These are phyloP conservation scores for Chinchilla lanigera DNA, from an alignment of 2,113 vertebrate genomes.

Conservation along the genomic window DNA sequence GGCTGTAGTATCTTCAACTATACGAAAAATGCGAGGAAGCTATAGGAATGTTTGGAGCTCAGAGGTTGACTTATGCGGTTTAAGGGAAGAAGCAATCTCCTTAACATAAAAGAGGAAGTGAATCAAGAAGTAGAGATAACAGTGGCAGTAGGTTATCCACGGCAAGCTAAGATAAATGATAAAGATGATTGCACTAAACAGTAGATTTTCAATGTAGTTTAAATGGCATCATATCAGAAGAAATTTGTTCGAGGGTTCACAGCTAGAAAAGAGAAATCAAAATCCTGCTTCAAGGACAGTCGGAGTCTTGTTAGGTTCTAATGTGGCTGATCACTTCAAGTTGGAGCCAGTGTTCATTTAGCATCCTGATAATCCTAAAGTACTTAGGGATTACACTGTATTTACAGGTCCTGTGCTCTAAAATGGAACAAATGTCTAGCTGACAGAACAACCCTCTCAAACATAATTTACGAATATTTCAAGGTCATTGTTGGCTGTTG, in stretches of 20 bases:
- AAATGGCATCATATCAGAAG: background rate
- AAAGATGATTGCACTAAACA: background rate
- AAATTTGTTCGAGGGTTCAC: background rate
- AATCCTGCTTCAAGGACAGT: background rate
- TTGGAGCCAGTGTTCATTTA: background rate
- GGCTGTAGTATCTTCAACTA: background rate
- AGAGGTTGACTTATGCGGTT: background rate
- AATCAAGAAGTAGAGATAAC: background rate
- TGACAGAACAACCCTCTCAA: background rate
- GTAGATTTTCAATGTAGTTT: background rate
- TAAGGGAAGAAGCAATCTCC: background rate
- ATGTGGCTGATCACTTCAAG: background rate
- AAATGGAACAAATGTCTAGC: background rate
- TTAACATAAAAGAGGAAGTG: background rate
- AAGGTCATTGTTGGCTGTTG: too few relatives aligned
- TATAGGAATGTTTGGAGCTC: background rate
- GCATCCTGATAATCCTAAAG: background rate
- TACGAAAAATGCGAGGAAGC: background rate
- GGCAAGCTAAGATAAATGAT: background rate
- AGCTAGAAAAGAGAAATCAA: background rate
- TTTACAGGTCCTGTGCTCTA: background rate
- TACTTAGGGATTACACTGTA: background rate
- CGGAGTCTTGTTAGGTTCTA: too few relatives aligned
- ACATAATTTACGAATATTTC: background rate
- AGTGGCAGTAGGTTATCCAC: background rate